Base-by-base conservation (phyloP, 92 coral and sea anemone species). In the Actinernus sp. region DNA sequence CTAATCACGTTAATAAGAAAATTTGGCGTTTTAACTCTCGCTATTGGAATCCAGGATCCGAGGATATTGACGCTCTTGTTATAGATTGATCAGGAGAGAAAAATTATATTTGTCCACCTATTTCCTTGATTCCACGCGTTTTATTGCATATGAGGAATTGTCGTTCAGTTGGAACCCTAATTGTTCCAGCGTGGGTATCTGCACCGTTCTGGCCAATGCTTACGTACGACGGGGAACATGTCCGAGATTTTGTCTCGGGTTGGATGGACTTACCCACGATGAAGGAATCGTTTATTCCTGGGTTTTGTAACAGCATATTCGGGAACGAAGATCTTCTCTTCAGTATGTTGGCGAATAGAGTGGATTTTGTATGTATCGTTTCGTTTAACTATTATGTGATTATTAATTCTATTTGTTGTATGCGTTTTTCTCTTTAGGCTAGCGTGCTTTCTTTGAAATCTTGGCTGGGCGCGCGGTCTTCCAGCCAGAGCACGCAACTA, bases 1-100 rank as follows among this genome's bases (percentile, higher is more conserved):
- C 82, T 1, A 82, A 56, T 55, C 45, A 75, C 55, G 28, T 67
- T 5, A 76, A 76, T 38, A 20, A 23, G 45, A 65, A 76, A 55
- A 31, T 63, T 3, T 41, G 41, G 18, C 41, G 85, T 34, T 78
- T 78, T 32, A 78, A 68, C 34, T 78, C 78, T 19, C 55, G 68
- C 25, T 68, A 29, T 68, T 68, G 85, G 85, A 78, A 68, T 45
- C 63, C 85, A 28, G 85, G 78, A 40, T 36, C 78, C 32, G 85
- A 78, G 41, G 71, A 58, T 31, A 57, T 68, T 20, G 79, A 78
- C 46, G 67, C 78, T 18, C 68, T 78, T 48, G 46, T 57, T 24
- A 12, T 39, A 12, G 67, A 78, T 33, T 68, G 69, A 79, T 17
- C 36, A 16, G 77, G 68, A 23, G 78, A 68, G 54, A 67, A 78